phyloP scores from a whole-genome alignment of 2,797 vertebrate genomes.

The Hafferia zeledoni region DNA sequence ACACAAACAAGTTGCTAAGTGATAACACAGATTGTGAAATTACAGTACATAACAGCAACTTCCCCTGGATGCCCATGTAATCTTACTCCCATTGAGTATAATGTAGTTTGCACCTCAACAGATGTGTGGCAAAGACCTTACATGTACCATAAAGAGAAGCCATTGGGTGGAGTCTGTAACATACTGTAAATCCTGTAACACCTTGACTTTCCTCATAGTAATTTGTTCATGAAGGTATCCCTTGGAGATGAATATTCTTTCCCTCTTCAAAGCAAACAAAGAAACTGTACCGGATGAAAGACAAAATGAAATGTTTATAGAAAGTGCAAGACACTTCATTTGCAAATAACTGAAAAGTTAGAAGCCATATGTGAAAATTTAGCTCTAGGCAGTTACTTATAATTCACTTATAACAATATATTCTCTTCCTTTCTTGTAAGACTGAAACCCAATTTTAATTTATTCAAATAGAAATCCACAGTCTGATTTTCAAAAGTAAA shows the following conservation, averaged over 20 bases:
- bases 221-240: not conserved
- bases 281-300: not conserved
- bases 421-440: not conserved
- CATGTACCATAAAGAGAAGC: not conserved
- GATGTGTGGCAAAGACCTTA: not conserved
- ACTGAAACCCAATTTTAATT: not conserved
- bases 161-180: conserved; percentile 20
- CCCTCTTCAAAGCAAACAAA: conserved; percentile 20
- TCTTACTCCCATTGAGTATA: not conserved
- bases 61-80: not conserved
- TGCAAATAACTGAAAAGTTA: not conserved
- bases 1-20: conserved; percentile 45
- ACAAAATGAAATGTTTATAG: not conserved
- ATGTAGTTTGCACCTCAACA: not conserved
- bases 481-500: not conserved
- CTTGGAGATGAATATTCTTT: not conserved
- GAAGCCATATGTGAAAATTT: not conserved
- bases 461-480: not conserved
- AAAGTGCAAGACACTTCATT: not conserved
- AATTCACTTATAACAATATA: not conserved
- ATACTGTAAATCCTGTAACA: conserved; percentile 14
- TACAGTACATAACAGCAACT: not conserved
- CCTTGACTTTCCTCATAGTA: conserved; percentile 12
- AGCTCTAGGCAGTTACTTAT: not conserved
- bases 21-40: conserved; percentile 39